A percentile compares a stretch with the other conserved stretches of the same genome.
Conservation (phyloP, 2,113 vertebrate genomes). For the Gasterosteus nipponicus region DNA sequence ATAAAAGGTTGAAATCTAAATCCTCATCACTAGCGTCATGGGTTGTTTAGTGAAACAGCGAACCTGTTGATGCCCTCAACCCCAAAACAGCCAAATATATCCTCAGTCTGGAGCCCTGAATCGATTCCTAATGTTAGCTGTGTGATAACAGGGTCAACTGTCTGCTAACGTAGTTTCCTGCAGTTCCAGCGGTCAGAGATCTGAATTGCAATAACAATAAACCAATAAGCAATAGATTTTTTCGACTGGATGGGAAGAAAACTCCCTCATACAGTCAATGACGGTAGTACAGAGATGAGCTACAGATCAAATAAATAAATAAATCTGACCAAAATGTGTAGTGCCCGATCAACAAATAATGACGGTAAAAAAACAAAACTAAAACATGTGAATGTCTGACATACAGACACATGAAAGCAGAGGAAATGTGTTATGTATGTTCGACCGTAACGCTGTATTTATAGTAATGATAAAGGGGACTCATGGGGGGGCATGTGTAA, state of each 20-base stretch:
- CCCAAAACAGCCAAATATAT: slow-evolving; percentile 36
- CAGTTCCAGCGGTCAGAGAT: slow-evolving; percentile 28
- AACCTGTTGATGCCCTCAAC: slow-evolving; percentile 15
- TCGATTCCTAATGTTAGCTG: slow-evolving; percentile 48
- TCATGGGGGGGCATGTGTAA: slow-evolving; percentile 48
- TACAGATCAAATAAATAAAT: background rate
- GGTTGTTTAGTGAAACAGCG: slow-evolving; percentile 42
- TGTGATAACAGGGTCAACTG: slow-evolving; percentile 50
- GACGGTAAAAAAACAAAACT: background rate
- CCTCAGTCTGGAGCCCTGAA: slow-evolving; percentile 28
- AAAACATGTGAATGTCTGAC: background rate
- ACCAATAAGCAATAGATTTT: slow-evolving; percentile 2
- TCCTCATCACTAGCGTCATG: slow-evolving; percentile 5
- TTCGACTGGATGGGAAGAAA: slow-evolving; percentile 9
- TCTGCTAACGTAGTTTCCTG: slow-evolving; percentile 33
- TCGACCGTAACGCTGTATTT: slow-evolving; percentile 1
- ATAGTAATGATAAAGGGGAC: slow-evolving; percentile 59
- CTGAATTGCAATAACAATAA: slow-evolving; percentile 12
- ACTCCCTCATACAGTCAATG: slow-evolving; percentile 4
- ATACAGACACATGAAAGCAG: too few relatives aligned
- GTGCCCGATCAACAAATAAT: background rate
- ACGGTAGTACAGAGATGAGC: background rate
- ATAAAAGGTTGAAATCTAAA: slow-evolving; percentile 7
- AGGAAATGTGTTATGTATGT: too few relatives aligned
- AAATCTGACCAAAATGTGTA: background rate